These are phyloP conservation scores for Caiman crocodilus DNA, from an alignment of 2,797 vertebrate genomes.

Conservation along the genomic window DNA sequence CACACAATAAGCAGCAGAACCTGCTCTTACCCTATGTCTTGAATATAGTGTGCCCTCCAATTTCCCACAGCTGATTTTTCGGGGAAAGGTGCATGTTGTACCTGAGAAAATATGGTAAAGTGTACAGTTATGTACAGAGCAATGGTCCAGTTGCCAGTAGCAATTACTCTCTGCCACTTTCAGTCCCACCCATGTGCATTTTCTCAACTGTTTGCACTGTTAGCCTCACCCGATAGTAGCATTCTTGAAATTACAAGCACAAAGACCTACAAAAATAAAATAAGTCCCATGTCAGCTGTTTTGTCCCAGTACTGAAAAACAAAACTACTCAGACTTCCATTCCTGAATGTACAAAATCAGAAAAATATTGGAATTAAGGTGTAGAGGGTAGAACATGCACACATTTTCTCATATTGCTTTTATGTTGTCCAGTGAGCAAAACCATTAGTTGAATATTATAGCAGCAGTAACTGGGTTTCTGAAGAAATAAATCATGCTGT, in stretches of 20 bases:
- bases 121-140: neutral
- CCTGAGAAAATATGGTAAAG: too few relatives aligned
- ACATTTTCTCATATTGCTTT: conserved; percentile 39
- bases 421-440: conserved; percentile 42
- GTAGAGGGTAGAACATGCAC: neutral
- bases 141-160: neutral
- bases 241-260: conserved; percentile 56
- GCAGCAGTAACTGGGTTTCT: conserved; percentile 29
- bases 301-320: conserved; percentile 44
- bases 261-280: conserved; percentile 57
- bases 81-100: too few relatives aligned
- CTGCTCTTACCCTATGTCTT: too few relatives aligned
- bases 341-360: conserved; percentile 14
- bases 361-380: conserved; percentile 50
- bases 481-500: conserved; percentile 32
- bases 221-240: neutral
- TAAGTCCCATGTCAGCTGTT: conserved; percentile 50
- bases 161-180: neutral
- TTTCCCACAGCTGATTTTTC: too few relatives aligned
- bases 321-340: conserved; percentile 30
- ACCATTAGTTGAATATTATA: conserved; percentile 6
- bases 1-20: too few relatives aligned
- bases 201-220: neutral
- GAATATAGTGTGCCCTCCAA: too few relatives aligned
- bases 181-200: neutral